A percentile compares a stretch with the other conserved stretches of the same genome.
phyloP scores from a whole-genome alignment of 2,888 invertebrate species.

The Macropis europaea region DNA sequence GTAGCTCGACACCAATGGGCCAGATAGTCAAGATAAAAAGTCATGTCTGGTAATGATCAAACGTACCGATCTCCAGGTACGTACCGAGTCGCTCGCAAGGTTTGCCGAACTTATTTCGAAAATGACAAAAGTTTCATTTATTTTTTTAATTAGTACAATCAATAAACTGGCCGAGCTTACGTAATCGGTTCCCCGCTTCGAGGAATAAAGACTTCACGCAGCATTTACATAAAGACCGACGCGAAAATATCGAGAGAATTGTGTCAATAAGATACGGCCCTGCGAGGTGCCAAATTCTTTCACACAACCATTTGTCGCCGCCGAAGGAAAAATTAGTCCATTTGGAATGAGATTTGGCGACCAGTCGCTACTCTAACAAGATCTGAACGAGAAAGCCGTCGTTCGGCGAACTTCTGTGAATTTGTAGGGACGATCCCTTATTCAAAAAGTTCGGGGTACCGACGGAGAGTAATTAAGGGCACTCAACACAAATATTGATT shows the following conservation, averaged over 20 bases:
- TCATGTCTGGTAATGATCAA: slow-evolving; percentile 64
- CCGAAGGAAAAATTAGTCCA: slow-evolving; percentile 40
- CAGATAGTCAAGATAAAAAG: slow-evolving; percentile 60
- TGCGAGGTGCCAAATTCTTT: slow-evolving; percentile 49
- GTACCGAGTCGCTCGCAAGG: neutral
- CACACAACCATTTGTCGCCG: slow-evolving; percentile 30
- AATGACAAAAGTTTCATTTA: neutral
- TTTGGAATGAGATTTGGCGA: slow-evolving; percentile 58
- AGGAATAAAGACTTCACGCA: neutral
- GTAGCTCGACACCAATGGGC: slow-evolving; percentile 55
- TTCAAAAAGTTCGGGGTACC: neutral
- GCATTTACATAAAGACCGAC: slow-evolving; percentile 9
- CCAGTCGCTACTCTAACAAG: slow-evolving; percentile 55
- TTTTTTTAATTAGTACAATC: neutral
- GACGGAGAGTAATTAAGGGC: slow-evolving; percentile 7
- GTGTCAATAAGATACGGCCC: slow-evolving; percentile 30
- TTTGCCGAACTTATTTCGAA: neutral
- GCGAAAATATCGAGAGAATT: neutral
- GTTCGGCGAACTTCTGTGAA: slow-evolving; percentile 39
- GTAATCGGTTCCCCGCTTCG: neutral
- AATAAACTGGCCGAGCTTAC: neutral
- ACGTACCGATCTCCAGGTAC: slow-evolving; percentile 58
- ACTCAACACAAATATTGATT: neutral
- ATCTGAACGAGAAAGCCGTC: slow-evolving; percentile 32
- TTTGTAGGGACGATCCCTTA: slow-evolving; percentile 5